phyloP scores from a whole-genome alignment of 2,888 invertebrate genomes.

The Lycaena phlaeas region DNA sequence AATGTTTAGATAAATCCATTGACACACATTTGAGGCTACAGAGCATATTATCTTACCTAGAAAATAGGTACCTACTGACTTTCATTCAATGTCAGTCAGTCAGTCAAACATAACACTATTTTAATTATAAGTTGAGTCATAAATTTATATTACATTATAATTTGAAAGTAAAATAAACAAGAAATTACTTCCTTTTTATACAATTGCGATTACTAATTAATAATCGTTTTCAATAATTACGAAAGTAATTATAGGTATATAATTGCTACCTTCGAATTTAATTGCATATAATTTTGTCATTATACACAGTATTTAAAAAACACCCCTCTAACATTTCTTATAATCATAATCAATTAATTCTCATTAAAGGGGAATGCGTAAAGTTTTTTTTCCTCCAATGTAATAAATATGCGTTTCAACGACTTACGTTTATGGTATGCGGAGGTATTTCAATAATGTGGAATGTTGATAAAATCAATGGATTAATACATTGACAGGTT shows the following conservation, averaged over 20 bases:
- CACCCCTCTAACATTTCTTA: background rate
- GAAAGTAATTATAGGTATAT: background rate
- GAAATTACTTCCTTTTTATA: background rate
- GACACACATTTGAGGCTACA: too few species aligned
- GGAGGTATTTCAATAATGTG: conserved; percentile 2
- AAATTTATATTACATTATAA: too few species aligned
- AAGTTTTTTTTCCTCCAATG: conserved; percentile 1
- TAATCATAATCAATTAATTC: conserved; percentile 7
- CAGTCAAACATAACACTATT: too few species aligned
- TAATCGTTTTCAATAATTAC: background rate
- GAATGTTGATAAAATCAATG: conserved; percentile 7
- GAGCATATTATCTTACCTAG: too few species aligned
- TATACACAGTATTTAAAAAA: background rate
- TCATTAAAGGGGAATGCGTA: conserved; percentile 4
- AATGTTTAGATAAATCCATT: too few species aligned
- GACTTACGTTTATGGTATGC: conserved; percentile 7
- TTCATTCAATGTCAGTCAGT: background rate
- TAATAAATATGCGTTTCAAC: conserved; percentile 4
- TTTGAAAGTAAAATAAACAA: too few species aligned
- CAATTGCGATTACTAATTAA: background rate
- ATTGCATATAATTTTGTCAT: background rate
- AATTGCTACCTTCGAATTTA: background rate
- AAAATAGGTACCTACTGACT: too few species aligned
- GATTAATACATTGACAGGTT: background rate
- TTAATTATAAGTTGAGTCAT: too few species aligned